Conservation (phyloP, 2,888 invertebrate genomes). For the Dasypolia templi region DNA sequence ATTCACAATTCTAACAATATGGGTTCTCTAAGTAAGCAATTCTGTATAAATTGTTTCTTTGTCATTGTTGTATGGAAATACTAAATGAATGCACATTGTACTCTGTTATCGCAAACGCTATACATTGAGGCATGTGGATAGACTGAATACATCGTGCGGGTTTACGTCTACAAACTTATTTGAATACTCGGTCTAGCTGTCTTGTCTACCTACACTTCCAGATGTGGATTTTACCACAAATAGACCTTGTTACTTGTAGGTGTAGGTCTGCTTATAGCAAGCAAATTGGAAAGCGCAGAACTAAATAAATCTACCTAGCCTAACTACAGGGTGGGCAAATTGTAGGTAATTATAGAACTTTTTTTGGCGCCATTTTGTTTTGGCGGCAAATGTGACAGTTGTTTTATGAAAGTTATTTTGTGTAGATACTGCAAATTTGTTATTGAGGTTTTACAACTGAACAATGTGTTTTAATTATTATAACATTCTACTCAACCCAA, state of each 20-base stretch:
- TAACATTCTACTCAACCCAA: too few relatives aligned
- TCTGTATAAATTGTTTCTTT: slow-evolving; percentile 17
- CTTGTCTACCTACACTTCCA: neutral
- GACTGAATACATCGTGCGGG: neutral
- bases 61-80: slow-evolving; percentile 44
- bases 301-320: too few relatives aligned
- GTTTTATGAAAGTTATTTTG: too few relatives aligned
- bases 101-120: slow-evolving; percentile 27
- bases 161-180: neutral
- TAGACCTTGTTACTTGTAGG: slow-evolving; percentile 3
- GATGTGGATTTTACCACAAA: neutral
- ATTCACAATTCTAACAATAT: slow-evolving; percentile 21
- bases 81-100: slow-evolving; percentile 48
- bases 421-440: too few relatives aligned
- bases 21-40: slow-evolving; percentile 1
- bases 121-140: neutral
- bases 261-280: neutral
- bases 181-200: neutral
- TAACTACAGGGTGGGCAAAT: too few relatives aligned
- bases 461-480: too few relatives aligned
- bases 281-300: neutral
- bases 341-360: too few relatives aligned
- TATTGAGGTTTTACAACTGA: too few relatives aligned
- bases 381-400: too few relatives aligned
- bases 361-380: too few relatives aligned